Conservation (phyloP, 2,113 vertebrate genomes). For the Chrysemys picta region DNA sequence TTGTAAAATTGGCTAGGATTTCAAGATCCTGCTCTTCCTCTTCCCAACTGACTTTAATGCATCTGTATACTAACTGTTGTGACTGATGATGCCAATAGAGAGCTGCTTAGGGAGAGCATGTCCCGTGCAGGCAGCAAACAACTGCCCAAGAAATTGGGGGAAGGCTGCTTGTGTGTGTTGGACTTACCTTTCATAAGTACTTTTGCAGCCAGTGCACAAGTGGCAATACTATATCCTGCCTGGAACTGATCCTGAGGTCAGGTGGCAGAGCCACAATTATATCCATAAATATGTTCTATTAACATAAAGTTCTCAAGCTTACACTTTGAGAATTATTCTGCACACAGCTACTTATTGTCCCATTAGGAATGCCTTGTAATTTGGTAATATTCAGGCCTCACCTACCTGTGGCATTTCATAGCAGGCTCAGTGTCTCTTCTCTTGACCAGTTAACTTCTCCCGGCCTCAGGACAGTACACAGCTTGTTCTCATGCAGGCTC, state of each 20-base stretch:
- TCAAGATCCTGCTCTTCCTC: not conserved
- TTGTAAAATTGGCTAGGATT: conserved; percentile 22
- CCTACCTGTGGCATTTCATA: not conserved
- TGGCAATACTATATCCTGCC: not conserved
- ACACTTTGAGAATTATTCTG: not conserved
- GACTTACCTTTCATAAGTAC: conserved; percentile 37
- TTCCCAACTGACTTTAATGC: conserved; percentile 23
- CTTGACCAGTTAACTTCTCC: not conserved
- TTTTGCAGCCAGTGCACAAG: conserved; percentile 13
- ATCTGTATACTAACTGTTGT: not conserved
- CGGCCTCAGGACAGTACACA: not conserved
- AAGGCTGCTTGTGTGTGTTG: not conserved
- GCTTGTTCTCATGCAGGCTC: not conserved
- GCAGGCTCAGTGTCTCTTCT: not conserved
- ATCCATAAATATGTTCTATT: not conserved
- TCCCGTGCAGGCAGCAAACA: conserved; percentile 20
- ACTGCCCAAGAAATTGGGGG: conserved; percentile 7
- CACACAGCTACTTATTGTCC: not conserved
- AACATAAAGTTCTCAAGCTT: not conserved
- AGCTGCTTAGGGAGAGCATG: conserved; percentile 14
- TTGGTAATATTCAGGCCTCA: not conserved
- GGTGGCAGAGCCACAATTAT: not conserved
- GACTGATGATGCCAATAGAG: not conserved
- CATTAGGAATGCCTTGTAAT: not conserved
- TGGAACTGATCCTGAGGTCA: not conserved